Evolutionary conservation across 1,140 invertebrate genomes (phyloP), one percentile per base, ranked within the genome.

Genomic region (Solenopsis fugax): DNA sequence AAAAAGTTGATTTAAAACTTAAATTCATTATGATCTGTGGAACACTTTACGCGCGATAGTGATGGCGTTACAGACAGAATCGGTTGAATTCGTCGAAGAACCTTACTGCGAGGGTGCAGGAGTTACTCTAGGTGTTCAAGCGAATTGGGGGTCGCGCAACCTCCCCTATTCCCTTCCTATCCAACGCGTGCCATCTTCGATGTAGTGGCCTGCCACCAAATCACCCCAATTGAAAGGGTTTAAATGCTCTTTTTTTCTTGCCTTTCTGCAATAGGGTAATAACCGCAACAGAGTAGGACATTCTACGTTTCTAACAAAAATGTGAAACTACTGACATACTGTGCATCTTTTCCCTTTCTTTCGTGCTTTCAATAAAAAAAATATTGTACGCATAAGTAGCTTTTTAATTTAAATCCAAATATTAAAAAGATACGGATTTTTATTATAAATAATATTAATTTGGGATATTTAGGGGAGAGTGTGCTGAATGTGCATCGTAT

Each of bases 131-230:
- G 93, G 93, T 93, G 91, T 93, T 92, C 85, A 85, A 87, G 87
- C 91, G 86, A 93, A 93, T 92, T 91, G 90, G 92, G 94, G 93
- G 90, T 92, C 91, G 87, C 78, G 80, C 85, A 72, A 88, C 73
- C 86, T 48, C 80, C 80, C 73, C 86, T 65, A 50, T 88, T 91
- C 89, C 88, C 81, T 65, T 71, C 58, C 90, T 90, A 89, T 89
- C 87, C 48, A 94, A 91, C 93, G 93, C 94, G 94, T 95, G 94
- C 93, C 94, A 94, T 95, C 94, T 94, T 95, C 94, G 95, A 93
- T 95, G 92, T 90, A 94, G 93, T 92, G 92, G 87, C 58, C 73
- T 82, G 89, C 87, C 89, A 73, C 90, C 90, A 78, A 88, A 91
- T 91, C 88, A 77, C 85, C 92, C 89, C 84, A 88, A 87, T 87